Evolutionary conservation across 1,140 invertebrate species (phyloP).

Genomic region (Drosophila biarmipes): DNA sequence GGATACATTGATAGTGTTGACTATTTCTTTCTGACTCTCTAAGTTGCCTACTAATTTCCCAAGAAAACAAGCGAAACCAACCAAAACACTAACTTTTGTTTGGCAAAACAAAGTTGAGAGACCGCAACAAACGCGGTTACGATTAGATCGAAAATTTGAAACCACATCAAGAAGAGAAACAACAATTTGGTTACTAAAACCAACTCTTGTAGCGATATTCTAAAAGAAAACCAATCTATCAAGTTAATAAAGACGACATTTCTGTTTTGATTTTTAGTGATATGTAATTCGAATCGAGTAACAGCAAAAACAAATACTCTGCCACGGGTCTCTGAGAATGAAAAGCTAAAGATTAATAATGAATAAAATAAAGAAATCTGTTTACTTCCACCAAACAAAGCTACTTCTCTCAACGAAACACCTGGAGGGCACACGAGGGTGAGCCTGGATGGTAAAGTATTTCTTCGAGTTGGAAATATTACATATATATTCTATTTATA

Average conservation of each 20-base stretch:
- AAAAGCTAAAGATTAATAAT: constrained; percentile 71
- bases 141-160: constrained; percentile 45
- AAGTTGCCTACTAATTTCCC: constrained; percentile 54
- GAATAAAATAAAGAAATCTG: constrained; percentile 80
- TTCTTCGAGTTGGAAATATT: neutral
- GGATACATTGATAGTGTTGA: constrained; percentile 46
- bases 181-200: constrained; percentile 62
- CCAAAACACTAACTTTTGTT: constrained; percentile 54
- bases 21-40: constrained; percentile 58
- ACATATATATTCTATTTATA: too few relatives aligned
- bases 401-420: constrained; percentile 11
- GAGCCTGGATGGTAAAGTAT: neutral
- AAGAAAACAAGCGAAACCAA: constrained; percentile 44
- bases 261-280: constrained; percentile 78
- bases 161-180: constrained; percentile 36
- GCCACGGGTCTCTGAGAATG: constrained; percentile 72
- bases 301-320: constrained; percentile 60
- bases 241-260: constrained; percentile 36
- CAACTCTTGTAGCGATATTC: constrained; percentile 76
- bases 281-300: constrained; percentile 65
- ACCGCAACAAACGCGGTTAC: constrained; percentile 25
- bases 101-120: constrained; percentile 45
- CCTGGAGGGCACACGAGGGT: neutral
- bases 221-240: constrained; percentile 68
- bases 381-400: constrained; percentile 73